phyloP scores from a whole-genome alignment of 2,797 vertebrate species.

The Peromyscus attwateri region DNA sequence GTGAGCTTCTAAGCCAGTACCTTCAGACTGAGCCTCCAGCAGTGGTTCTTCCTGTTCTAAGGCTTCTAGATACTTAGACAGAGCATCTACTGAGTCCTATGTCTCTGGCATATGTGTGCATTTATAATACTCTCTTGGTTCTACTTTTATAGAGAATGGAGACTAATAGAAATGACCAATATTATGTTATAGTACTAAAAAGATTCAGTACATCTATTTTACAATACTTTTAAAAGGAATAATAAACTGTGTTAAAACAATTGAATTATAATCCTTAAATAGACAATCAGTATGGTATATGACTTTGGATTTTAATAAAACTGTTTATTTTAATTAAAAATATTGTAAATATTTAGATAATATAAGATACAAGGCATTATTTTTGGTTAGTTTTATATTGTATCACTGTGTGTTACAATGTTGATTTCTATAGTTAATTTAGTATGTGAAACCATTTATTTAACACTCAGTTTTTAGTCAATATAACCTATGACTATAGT shows the following conservation, averaged over 20 bases:
- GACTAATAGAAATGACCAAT: not conserved
- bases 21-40: not conserved
- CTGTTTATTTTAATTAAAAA: not conserved
- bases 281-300: not conserved
- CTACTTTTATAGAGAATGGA: not conserved
- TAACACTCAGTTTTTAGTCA: not conserved
- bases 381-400: not conserved
- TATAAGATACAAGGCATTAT: not conserved
- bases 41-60: not conserved
- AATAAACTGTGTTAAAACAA: not conserved
- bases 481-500: not conserved
- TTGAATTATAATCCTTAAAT: not conserved
- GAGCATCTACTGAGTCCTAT: not conserved
- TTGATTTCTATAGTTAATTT: not conserved
- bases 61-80: not conserved
- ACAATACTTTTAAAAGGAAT: not conserved
- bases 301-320: not conserved
- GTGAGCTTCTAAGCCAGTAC: not conserved
- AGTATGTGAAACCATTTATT: not conserved
- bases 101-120: not conserved
- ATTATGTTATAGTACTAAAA: not conserved
- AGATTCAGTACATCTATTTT: not conserved
- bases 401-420: not conserved
- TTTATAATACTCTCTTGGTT: not conserved
- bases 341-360: not conserved